Base-by-base conservation (phyloP, 2,888 invertebrate species). In the Sabatieria punctata region DNA sequence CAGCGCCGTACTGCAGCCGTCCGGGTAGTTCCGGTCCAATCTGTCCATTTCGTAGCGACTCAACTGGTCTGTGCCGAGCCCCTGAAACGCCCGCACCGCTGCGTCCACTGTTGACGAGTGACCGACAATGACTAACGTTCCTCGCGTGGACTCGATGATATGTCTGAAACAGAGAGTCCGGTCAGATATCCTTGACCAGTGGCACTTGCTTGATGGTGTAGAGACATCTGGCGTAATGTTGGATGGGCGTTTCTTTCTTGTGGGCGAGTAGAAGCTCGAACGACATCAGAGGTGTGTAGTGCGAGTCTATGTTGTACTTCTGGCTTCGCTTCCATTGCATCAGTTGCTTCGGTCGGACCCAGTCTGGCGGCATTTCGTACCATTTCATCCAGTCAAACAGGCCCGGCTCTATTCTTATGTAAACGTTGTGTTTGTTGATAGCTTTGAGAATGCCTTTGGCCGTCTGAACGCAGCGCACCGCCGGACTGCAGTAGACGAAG, bases 381-480 rank as follows among this genome's bases (percentile, higher is more conserved):
- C 88, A 89, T 30, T 79, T 77, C 60, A 85, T 74, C 81, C 82
- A 89, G 67, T 91, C 91, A 67, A 89, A 91, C 37, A 91, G 69
- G 0, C 83, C 85, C 0, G 86, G 85, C 63, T 91, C 91, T 21
- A 91, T 72, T 57, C 75, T 75, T 22, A 85, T 75, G 54, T 77
- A 11, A 8, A 30, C 8, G 15, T 30, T 8, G 8, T 30, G 30
- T 15, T 8, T 15, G 15, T 8, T 15, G 30, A 30, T 8, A 30
- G 30, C 70, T 62, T 65, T 64, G 22, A 74, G 58, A 22, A 73
- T 59, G 50, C 65, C 65, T 15, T 65, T 58, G n/a, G 72, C 72
- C 11, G 91, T 91, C 68, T 91, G 85, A 30, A 93, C 75, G 69
- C 86, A 88, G 45, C 91, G 76, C 53, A 85, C 75, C 22, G 89